Evolutionary conservation across 2,888 invertebrate species (phyloP), one percentile per base, ranked within the genome.

Genomic region (Xanthia icteritia): DNA sequence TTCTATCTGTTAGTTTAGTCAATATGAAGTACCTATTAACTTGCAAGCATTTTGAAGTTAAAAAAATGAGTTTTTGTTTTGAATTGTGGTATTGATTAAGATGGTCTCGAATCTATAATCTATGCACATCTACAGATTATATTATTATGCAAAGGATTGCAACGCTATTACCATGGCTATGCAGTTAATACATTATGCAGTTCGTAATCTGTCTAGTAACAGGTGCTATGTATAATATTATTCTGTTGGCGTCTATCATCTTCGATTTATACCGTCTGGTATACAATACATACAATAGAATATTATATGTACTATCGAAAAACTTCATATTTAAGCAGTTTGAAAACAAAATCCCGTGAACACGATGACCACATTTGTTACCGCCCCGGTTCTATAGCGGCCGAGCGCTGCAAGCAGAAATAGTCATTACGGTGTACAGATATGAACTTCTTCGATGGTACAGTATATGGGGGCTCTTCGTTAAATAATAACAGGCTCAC

Each of bases 101-200:
- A 36, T 36, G 20, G 3, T n/a, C n/a, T n/a, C n/a, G n/a, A 9
- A 6, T 61, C 39, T n/a, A n/a, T n/a, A 73, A 45, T 54, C 64
- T 1, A 67, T 17, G 15, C 60, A 70, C 58, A 67, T 61, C 20
- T 20, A 39, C 9, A 45, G 63, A 66, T 51, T 42, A 58, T 42
- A 77, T 61, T 67, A 71, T 73, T 72, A 86, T 83, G 73, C 71
- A 83, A 73, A 72, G 79, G 61, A 66, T 79, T 61, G 70, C 76
- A 79, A 76, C 17, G 31, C 48, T 58, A 71, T 77, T 77, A 79
- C 63, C 76, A 76, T 79, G 11, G n/a, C 13, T 45, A 63, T 63
- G 61, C 65, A 71, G 51, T 45, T 76, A 60, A 73, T 87, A 69
- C 56, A 85, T 77, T 68, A 87, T 87, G 75, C 85, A 87, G 64